phyloP scores from a whole-genome alignment of 2,888 invertebrate genomes.

The Acholoe squamosa region DNA sequence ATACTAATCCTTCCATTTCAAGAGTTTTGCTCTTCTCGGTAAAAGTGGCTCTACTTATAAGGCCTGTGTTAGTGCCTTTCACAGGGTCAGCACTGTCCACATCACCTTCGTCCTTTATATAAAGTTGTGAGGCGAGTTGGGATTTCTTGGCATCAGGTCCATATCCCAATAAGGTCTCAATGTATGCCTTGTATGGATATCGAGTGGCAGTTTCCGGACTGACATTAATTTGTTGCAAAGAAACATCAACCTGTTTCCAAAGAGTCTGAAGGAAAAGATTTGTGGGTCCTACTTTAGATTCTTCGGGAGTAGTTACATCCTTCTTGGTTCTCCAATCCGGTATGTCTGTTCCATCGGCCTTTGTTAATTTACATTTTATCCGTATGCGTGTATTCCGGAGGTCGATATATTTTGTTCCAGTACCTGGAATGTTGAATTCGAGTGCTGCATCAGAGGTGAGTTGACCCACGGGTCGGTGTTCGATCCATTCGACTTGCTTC shows the following conservation, averaged over 20 bases:
- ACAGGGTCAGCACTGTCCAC: not conserved
- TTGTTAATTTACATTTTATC: not conserved
- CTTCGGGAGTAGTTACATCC: not conserved
- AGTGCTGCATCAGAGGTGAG: not conserved
- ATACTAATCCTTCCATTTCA: not conserved
- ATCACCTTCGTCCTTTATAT: not conserved
- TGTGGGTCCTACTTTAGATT: not conserved
- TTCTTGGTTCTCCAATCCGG: not conserved
- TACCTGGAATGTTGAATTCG: conserved; percentile 11
- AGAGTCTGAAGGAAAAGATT: not conserved
- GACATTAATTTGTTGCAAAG: not conserved
- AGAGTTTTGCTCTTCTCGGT: not conserved
- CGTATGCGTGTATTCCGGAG: not conserved
- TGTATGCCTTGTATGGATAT: conserved; percentile 1
- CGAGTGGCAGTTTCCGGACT: not conserved
- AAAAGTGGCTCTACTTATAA: not conserved
- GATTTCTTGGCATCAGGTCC: not conserved
- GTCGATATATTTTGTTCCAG: not conserved
- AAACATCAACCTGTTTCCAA: conserved; percentile 15
- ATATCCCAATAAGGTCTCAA: not conserved
- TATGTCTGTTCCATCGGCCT: no score
- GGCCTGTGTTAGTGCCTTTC: not conserved
- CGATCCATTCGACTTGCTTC: not conserved
- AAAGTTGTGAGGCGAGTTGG: not conserved
- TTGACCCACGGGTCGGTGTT: not conserved